phyloP scores from a whole-genome alignment of 1,140 invertebrate genomes.

The Panagrolaimus sp. region DNA sequence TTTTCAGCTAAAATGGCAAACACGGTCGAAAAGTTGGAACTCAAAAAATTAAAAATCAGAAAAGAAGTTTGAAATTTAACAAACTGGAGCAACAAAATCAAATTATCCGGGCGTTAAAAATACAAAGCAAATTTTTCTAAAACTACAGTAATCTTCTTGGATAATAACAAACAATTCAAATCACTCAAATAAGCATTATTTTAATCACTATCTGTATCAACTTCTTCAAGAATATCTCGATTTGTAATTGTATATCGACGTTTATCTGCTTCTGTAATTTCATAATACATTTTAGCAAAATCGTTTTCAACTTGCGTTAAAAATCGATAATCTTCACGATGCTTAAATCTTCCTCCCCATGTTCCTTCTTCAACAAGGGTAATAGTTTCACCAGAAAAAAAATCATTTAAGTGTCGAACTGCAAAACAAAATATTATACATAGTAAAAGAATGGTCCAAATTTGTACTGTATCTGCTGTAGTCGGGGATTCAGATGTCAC shows the following conservation, averaged over 20 bases:
- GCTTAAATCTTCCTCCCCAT: constrained; percentile 31
- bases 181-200: no score
- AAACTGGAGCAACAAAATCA: no score
- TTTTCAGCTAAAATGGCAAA: no score
- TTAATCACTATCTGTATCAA: constrained; percentile 4
- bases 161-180: no score
- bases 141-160: no score
- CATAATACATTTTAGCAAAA: constrained; percentile 31
- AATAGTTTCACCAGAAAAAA: constrained; percentile 32
- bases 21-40: no score
- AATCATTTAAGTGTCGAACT: constrained; percentile 32
- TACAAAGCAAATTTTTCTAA: no score
- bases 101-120: no score
- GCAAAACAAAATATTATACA: constrained; percentile 29
- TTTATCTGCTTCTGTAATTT: constrained; percentile 21
- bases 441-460: constrained; percentile 17
- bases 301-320: constrained; percentile 28
- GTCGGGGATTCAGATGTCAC: not conserved
- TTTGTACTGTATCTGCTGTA: not conserved
- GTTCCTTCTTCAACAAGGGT: constrained; percentile 30
- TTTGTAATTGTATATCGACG: not conserved
- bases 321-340: constrained; percentile 23
- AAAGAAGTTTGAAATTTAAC: no score
- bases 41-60: no score
- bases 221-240: constrained; percentile 3